phyloP scores from a whole-genome alignment of 2,797 vertebrate species.

The Sebastes oblongus region DNA sequence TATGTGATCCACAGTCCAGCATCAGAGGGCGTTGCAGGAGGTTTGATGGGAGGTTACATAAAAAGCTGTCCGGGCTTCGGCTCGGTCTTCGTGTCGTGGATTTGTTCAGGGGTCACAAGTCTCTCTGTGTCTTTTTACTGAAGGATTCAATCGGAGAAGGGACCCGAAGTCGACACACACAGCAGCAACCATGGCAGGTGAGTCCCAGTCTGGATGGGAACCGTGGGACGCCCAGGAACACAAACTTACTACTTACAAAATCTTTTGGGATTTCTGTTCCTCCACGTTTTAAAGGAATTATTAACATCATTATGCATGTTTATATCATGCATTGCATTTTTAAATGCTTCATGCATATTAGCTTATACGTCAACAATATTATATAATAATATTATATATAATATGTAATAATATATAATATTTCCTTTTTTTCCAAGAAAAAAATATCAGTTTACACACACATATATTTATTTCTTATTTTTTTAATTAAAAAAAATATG shows the following conservation, averaged over 20 bases:
- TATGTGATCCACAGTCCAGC: conserved; percentile 23
- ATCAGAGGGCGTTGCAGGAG: conserved; percentile 34
- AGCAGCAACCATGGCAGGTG: conserved; percentile 76
- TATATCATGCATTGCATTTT: background rate
- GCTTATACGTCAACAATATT: background rate
- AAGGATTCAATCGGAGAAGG: conserved; percentile 53
- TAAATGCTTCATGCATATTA: background rate
- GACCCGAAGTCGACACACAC: background rate
- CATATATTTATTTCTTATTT: too few species aligned
- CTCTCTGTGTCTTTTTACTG: conserved; percentile 25
- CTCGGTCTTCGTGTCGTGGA: background rate
- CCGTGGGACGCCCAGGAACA: background rate
- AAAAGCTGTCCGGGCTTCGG: conserved; percentile 2
- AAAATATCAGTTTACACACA: too few species aligned
- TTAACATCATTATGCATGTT: background rate
- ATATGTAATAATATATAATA: too few species aligned
- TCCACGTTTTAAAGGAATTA: background rate
- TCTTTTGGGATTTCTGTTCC: background rate
- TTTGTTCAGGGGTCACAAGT: background rate
- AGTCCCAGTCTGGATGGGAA: conserved; percentile 33
- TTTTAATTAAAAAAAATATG: too few species aligned
- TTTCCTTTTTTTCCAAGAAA: too few species aligned
- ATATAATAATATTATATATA: too few species aligned
- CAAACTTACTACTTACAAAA: too few species aligned
- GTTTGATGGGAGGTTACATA: conserved; percentile 53